Evolutionary conservation across 2,113 vertebrate genomes (phyloP).

Genomic region (Megalops atlanticus): DNA sequence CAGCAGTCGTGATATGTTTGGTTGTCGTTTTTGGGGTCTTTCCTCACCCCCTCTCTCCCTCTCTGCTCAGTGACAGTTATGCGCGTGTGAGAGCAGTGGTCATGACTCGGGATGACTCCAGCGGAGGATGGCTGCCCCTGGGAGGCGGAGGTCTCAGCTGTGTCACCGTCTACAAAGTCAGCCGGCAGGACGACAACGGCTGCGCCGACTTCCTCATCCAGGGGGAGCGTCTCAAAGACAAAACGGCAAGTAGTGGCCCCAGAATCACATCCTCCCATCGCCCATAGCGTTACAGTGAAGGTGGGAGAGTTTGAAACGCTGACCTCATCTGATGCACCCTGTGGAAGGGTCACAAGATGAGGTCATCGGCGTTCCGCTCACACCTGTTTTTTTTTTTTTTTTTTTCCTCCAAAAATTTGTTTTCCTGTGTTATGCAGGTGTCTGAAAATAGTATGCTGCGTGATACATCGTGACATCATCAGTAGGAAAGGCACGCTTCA

Average conservation of each 20-base stretch:
- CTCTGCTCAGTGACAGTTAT: constrained; percentile 82
- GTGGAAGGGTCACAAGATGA: constrained; percentile 42
- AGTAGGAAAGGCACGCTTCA: constrained; percentile 45
- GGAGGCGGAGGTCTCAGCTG: constrained; percentile 95
- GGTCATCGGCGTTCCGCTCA: constrained; percentile 33
- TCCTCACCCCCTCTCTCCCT: neutral
- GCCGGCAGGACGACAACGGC: constrained; percentile 85
- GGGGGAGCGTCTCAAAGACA: constrained; percentile 98
- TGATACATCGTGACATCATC: constrained; percentile 65
- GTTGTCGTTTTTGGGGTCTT: neutral
- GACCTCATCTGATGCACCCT: neutral
- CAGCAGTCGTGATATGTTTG: neutral
- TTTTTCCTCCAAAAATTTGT: constrained; percentile 47
- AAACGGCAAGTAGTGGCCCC: constrained; percentile 81
- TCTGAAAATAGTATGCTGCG: constrained; percentile 67
- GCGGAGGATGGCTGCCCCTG: constrained; percentile 96
- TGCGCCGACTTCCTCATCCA: constrained; percentile 91
- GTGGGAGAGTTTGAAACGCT: neutral
- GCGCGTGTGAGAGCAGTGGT: constrained; percentile 99
- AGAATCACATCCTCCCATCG: neutral
- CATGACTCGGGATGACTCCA: constrained; percentile 99
- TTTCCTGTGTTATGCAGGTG: constrained; percentile 61
- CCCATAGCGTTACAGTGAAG: neutral
- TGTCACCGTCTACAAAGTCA: constrained; percentile 93
- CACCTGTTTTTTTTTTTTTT: constrained; percentile 11